Conservation (phyloP, 1,140 invertebrate species). For the Brachionus paranguensis region DNA sequence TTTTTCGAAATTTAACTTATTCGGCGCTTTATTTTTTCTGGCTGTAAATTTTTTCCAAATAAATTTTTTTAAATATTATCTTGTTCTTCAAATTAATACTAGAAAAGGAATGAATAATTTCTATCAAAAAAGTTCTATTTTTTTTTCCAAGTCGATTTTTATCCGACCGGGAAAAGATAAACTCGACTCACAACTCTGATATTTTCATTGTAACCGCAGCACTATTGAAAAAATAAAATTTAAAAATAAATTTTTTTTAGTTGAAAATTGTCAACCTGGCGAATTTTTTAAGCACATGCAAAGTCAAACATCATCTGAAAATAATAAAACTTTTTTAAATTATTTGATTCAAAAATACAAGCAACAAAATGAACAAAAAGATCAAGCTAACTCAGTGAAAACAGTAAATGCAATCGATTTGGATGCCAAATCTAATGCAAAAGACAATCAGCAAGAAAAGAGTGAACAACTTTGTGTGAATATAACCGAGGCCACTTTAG, state of each 20-base stretch:
- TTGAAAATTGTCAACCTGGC: not conserved
- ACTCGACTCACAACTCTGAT: no score
- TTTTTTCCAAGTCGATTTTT: no score
- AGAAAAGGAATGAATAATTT: no score
- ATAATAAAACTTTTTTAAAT: conserved; percentile 5
- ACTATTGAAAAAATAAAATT: no score
- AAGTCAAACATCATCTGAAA: not conserved
- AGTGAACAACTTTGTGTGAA: not conserved
- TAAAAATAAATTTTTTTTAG: not conserved
- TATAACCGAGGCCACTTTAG: not conserved
- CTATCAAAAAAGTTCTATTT: no score
- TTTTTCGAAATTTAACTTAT: no score
- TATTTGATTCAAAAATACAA: conserved; percentile 14
- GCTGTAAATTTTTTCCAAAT: no score
- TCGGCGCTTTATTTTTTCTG: no score
- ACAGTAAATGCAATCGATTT: not conserved
- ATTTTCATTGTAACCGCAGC: no score
- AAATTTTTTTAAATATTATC: no score
- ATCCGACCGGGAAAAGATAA: no score
- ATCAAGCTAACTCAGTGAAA: not conserved
- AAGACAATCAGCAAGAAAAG: not conserved
- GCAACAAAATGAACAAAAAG: not conserved
- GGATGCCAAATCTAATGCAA: not conserved
- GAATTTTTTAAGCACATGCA: not conserved
- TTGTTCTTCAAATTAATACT: no score